These are phyloP conservation scores for Etheostoma perlongum DNA, from an alignment of 2,797 vertebrate species.

Conservation along the genomic window DNA sequence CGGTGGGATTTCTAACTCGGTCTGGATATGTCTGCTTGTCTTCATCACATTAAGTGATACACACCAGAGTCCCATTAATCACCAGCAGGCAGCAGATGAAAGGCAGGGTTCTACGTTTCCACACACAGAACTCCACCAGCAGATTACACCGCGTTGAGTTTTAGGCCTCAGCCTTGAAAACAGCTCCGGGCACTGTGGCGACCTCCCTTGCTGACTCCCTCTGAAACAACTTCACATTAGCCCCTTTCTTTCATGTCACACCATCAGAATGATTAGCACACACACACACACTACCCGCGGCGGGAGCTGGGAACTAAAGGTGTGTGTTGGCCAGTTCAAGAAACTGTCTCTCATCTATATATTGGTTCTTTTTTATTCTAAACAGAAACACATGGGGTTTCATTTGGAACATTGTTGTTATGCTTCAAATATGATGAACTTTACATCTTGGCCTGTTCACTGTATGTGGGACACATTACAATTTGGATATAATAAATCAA, in stretches of 20 bases:
- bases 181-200: conserved; percentile 1
- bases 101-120: not conserved
- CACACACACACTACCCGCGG: not conserved
- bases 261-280: conserved; percentile 23
- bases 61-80: conserved; percentile 41
- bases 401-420: not conserved
- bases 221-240: conserved; percentile 41
- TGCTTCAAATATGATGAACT: conserved; percentile 13
- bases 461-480: not conserved
- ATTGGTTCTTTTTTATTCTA: conserved; percentile 4
- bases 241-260: conserved; percentile 33
- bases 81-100: conserved; percentile 25
- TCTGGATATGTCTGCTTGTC: conserved; percentile 11
- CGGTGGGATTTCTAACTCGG: not conserved
- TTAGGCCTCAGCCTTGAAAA: conserved; percentile 16
- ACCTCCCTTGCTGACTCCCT: conserved; percentile 24
- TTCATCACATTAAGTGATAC: not conserved
- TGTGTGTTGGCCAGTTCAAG: conserved; percentile 1
- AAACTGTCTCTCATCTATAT: not conserved
- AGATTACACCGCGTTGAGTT: conserved; percentile 6
- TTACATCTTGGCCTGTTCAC: not conserved
- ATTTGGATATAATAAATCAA: not conserved
- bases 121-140: conserved; percentile 3
- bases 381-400: conserved; percentile 21
- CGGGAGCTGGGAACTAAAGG: not conserved